Conservation (phyloP, 2,888 invertebrate genomes). For the Folsomia candida region DNA sequence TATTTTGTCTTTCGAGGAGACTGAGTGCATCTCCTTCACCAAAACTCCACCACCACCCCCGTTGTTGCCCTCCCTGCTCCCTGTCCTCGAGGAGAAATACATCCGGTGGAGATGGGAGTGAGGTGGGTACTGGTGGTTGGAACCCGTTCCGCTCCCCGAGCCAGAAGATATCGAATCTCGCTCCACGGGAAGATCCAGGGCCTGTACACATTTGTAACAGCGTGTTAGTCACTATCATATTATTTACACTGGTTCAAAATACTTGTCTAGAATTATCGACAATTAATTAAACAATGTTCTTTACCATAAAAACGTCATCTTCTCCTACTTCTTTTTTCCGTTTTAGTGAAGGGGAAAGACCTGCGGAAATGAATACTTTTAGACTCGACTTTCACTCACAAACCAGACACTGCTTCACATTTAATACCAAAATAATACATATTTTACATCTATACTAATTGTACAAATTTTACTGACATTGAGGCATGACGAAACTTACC, state of each 20-base stretch:
- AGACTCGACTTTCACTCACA: too few relatives aligned
- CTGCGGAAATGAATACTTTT: background rate
- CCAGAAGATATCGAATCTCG: constrained; percentile 76
- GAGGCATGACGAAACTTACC: too few relatives aligned
- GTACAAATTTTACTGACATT: too few relatives aligned
- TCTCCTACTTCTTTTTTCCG: constrained; percentile 71
- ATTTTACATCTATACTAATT: too few relatives aligned
- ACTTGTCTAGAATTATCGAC: constrained; percentile 18
- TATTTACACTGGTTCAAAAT: constrained; percentile 5
- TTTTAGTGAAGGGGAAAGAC: constrained; percentile 47
- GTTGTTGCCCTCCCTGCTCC: constrained; percentile 35
- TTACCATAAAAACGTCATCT: constrained; percentile 93
- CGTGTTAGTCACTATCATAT: background rate
- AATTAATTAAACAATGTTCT: constrained; percentile 48
- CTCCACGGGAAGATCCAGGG: constrained; percentile 79
- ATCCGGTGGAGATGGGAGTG: constrained; percentile 59
- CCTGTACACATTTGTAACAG: constrained; percentile 60
- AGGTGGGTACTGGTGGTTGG: constrained; percentile 44
- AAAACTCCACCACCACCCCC: constrained; percentile 41
- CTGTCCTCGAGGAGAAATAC: constrained; percentile 61
- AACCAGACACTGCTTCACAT: too few relatives aligned
- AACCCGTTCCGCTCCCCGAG: constrained; percentile 59
- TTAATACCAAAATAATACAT: too few relatives aligned
- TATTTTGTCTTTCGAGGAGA: constrained; percentile 50
- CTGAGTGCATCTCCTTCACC: constrained; percentile 46